A percentile compares a stretch with the other conserved stretches of the same genome.
Conservation (phyloP, 2,797 vertebrate species). For the Phalanger gymnotis region DNA sequence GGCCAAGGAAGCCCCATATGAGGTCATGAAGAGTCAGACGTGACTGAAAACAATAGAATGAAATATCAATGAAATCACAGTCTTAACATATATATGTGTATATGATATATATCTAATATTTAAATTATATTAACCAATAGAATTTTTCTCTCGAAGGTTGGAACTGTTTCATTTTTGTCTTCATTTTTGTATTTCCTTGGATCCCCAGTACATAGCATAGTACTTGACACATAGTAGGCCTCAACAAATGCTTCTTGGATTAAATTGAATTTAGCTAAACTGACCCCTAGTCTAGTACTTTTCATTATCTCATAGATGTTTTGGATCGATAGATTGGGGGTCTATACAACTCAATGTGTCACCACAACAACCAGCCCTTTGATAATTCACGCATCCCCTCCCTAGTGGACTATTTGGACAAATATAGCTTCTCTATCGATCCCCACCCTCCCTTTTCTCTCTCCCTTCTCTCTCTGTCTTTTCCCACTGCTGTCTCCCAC, state of each 20-base stretch:
- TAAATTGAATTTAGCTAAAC: background rate
- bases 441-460: background rate
- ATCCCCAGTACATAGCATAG: background rate
- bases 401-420: background rate
- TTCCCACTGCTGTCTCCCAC: background rate
- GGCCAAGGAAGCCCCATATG: background rate
- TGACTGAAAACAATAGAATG: background rate
- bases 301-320: background rate
- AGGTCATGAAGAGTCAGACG: background rate
- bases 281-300: background rate
- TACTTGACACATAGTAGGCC: background rate
- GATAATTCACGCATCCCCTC: background rate
- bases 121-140: background rate
- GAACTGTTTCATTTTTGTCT: background rate
- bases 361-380: background rate
- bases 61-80: background rate
- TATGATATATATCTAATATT: background rate
- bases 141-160: background rate
- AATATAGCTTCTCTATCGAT: background rate
- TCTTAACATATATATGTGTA: background rate
- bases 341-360: background rate
- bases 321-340: background rate
- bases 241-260: background rate
- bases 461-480: background rate
- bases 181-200: background rate